Conservation (phyloP, 2,113 vertebrate genomes). For the Falcunculus frontatus region DNA sequence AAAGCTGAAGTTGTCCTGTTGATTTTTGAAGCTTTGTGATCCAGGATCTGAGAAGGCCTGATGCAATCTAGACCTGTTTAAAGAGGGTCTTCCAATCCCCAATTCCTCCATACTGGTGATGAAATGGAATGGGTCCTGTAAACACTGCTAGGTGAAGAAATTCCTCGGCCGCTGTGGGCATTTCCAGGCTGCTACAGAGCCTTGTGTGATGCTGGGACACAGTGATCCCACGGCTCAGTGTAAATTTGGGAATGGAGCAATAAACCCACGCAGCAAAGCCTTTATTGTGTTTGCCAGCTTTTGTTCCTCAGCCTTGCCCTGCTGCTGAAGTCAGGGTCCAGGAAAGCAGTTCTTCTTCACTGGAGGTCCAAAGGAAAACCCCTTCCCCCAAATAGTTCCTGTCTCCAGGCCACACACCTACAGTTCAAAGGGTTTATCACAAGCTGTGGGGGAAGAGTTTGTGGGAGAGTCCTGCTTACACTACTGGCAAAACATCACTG, state of each 20-base stretch:
- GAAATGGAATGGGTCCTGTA: background rate
- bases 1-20: background rate
- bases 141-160: background rate
- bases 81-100: background rate
- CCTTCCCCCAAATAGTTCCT: background rate
- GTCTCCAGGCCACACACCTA: background rate
- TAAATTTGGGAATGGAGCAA: background rate
- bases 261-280: background rate
- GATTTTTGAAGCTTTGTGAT: background rate
- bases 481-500: constrained; percentile 2
- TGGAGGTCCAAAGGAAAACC: background rate
- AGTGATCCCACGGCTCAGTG: background rate
- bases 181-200: background rate
- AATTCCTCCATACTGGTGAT: background rate
- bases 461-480: background rate
- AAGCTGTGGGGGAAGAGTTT: background rate
- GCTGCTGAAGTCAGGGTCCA: background rate
- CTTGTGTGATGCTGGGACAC: background rate
- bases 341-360: background rate
- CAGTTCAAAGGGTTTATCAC: constrained; percentile 10
- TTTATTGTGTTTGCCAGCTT: background rate
- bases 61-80: background rate
- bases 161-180: background rate
- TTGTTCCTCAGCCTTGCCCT: background rate
- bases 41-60: background rate